Conservation (phyloP, 1,140 invertebrate species). For the Bathynomus jamesi region DNA sequence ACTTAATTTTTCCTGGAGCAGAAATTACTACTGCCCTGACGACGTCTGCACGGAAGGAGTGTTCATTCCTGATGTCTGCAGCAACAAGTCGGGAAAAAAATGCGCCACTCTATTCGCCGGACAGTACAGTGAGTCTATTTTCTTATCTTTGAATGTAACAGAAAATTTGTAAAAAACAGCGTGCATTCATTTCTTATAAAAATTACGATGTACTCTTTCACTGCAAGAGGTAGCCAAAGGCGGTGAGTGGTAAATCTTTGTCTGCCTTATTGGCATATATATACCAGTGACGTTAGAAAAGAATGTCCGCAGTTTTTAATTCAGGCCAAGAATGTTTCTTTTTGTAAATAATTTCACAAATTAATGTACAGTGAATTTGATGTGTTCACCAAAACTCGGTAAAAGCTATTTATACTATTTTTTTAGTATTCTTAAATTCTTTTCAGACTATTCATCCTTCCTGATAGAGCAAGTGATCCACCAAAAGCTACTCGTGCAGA, state of each 20-base stretch:
- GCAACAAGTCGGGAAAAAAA: background rate
- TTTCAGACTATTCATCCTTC: slow-evolving; percentile 20
- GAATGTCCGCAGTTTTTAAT: background rate
- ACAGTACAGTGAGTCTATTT: slow-evolving; percentile 6
- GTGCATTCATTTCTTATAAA: background rate
- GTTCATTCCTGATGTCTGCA: slow-evolving; percentile 6
- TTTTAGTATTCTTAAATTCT: background rate
- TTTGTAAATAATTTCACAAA: background rate
- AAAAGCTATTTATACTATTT: background rate
- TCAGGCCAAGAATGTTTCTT: background rate
- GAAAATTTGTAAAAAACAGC: background rate
- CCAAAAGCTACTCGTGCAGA: slow-evolving; percentile 50
- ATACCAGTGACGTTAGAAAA: background rate
- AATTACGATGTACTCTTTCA: background rate
- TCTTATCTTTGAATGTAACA: background rate
- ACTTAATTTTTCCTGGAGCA: no score
- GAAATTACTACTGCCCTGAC: slow-evolving; percentile 6
- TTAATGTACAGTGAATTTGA: background rate
- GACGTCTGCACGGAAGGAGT: slow-evolving; percentile 3
- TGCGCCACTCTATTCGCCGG: slow-evolving; percentile 15
- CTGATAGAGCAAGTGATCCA: slow-evolving; percentile 48
- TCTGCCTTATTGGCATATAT: background rate
- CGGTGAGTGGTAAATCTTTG: background rate
- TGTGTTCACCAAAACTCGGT: background rate
- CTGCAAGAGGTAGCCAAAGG: background rate